Evolutionary conservation across 1,140 invertebrate species (phyloP).

Genomic region (Cydia amplana): DNA sequence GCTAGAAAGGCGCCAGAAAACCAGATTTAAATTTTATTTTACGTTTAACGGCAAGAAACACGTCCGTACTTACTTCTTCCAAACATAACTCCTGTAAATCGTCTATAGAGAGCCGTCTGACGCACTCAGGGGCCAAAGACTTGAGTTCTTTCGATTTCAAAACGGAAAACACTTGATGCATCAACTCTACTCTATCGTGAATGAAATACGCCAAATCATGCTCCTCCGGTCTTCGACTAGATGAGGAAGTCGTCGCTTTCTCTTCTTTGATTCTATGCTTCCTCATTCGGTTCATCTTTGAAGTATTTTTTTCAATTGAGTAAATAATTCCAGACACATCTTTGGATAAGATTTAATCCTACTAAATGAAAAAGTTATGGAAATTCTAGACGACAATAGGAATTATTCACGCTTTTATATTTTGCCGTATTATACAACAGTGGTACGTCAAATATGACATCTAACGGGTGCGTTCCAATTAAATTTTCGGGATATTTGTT

Average conservation of each 20-base stretch:
- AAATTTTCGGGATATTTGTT: constrained; percentile 25
- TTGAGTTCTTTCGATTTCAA: constrained; percentile 82
- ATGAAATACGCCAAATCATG: constrained; percentile 81
- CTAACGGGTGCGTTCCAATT: neutral
- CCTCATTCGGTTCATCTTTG: constrained; percentile 56
- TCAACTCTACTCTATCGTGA: constrained; percentile 82
- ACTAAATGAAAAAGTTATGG: neutral
- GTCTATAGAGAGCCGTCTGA: constrained; percentile 79
- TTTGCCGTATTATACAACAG: neutral
- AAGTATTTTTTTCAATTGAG: constrained; percentile 27
- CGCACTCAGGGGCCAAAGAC: constrained; percentile 81
- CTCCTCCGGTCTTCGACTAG: constrained; percentile 46
- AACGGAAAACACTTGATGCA: constrained; percentile 83
- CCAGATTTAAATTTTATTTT: too few species aligned
- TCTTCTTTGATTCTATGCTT: constrained; percentile 59
- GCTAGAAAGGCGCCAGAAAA: too few species aligned
- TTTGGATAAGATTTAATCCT: neutral
- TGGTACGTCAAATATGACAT: neutral
- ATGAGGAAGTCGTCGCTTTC: constrained; percentile 51
- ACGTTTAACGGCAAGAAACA: neutral
- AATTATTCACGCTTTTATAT: neutral
- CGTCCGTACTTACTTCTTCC: constrained; percentile 75
- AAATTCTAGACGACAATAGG: neutral
- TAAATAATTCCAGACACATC: neutral
- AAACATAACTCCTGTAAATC: constrained; percentile 83